These are phyloP conservation scores for Drosophila sechellia DNA, from an alignment of 1,140 invertebrate genomes.

Conservation along the genomic window DNA sequence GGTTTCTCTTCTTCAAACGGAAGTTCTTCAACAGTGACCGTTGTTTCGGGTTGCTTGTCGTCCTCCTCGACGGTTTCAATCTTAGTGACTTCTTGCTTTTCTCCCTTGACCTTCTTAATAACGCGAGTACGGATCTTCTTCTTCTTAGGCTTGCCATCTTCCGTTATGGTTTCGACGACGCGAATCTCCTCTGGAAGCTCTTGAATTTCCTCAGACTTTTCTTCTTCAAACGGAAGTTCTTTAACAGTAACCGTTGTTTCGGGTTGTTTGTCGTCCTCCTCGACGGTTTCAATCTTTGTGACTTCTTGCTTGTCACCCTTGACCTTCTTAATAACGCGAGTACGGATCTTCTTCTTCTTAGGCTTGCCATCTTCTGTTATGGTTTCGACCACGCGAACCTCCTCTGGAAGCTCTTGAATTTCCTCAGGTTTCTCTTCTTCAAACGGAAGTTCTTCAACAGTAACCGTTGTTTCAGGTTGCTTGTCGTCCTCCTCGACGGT, in stretches of 20 bases:
- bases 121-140: slow-evolving; percentile 35
- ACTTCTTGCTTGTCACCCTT: slow-evolving; percentile 10
- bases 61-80: slow-evolving; percentile 11
- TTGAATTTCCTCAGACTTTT: not conserved
- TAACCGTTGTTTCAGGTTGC: not conserved
- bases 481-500: slow-evolving; percentile 8
- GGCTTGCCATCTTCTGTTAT: slow-evolving; percentile 6
- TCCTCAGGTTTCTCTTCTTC: not conserved
- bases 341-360: slow-evolving; percentile 9
- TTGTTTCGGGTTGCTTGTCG: slow-evolving; percentile 1
- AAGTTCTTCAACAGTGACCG: not conserved
- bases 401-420: slow-evolving; percentile 5
- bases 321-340: slow-evolving; percentile 6
- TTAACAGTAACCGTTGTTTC: not conserved
- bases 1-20: not conserved
- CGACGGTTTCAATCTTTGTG: slow-evolving; percentile 9
- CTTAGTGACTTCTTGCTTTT: slow-evolving; percentile 6
- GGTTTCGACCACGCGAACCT: slow-evolving; percentile 7
- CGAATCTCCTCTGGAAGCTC: slow-evolving; percentile 8
- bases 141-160: slow-evolving; percentile 34
- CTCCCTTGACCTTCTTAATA: slow-evolving; percentile 17
- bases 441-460: not conserved
- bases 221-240: not conserved
- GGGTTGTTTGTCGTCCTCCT: slow-evolving; percentile 1
- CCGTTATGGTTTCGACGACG: slow-evolving; percentile 16